Percentiles rank a stretch among this genome's conserved stretches.
phyloP scores from a whole-genome alignment of 2,113 vertebrate species.

The Junco hyemalis region DNA sequence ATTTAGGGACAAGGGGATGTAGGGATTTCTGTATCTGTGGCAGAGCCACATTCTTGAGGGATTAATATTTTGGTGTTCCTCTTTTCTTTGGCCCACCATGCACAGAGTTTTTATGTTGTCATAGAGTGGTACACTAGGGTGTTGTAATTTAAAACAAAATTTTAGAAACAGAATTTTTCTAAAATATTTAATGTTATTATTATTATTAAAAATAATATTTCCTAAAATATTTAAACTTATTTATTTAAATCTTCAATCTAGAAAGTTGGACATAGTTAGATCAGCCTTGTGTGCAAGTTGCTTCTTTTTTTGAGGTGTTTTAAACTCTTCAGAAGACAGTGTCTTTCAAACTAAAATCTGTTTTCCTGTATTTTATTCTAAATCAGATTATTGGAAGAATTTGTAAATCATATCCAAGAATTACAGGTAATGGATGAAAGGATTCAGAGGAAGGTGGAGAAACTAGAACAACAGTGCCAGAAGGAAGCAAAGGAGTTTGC shows the following conservation, averaged over 20 bases:
- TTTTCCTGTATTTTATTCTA: constrained; percentile 11
- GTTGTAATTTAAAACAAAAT: neutral
- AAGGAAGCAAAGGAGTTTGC: constrained; percentile 98
- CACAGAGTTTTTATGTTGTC: neutral
- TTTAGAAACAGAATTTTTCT: neutral
- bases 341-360: neutral
- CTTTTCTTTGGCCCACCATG: neutral
- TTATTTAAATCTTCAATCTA: neutral
- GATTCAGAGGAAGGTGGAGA: constrained; percentile 96
- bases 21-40: neutral
- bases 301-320: neutral
- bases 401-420: constrained; percentile 97
- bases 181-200: neutral
- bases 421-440: constrained; percentile 96
- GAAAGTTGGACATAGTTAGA: neutral
- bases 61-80: neutral
- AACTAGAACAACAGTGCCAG: constrained; percentile 96
- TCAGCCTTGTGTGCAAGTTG: neutral
- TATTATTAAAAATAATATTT: too few relatives aligned
- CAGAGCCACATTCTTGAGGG: neutral
- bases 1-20: neutral
- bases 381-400: constrained; percentile 92
- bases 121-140: neutral
- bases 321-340: neutral
- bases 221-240: neutral